Evolutionary conservation across 2,888 invertebrate genomes (phyloP).

Genomic region (Dynastes maya): DNA sequence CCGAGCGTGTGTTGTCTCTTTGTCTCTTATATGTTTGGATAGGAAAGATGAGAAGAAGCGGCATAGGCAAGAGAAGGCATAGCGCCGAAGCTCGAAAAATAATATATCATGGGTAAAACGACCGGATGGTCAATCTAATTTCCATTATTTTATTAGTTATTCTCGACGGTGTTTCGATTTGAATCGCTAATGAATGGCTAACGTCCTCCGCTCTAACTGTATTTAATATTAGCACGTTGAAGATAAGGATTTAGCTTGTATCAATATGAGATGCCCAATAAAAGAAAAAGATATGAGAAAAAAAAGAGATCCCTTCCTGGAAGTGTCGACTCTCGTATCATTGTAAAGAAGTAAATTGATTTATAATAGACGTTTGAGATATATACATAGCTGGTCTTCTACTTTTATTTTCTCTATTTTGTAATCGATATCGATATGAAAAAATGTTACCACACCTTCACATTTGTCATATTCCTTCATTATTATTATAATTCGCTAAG

Average conservation of each 20-base stretch:
- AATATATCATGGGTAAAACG: constrained; percentile 45
- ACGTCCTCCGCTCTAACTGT: constrained; percentile 33
- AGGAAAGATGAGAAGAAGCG: not conserved
- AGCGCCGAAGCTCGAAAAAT: constrained; percentile 17
- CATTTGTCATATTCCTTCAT: too few relatives aligned
- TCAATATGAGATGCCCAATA: not conserved
- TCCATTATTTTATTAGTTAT: constrained; percentile 47
- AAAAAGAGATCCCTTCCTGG: constrained; percentile 18
- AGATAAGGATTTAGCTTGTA: constrained; percentile 2
- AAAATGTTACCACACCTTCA: too few relatives aligned
- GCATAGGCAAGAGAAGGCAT: not conserved
- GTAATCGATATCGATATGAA: too few relatives aligned
- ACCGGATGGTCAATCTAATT: constrained; percentile 43
- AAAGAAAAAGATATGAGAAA: not conserved
- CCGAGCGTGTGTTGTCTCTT: not conserved
- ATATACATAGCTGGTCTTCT: not conserved
- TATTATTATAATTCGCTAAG: too few relatives aligned
- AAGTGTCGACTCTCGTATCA: constrained; percentile 14
- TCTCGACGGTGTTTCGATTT: constrained; percentile 26
- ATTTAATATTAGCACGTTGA: constrained; percentile 6
- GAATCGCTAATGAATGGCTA: constrained; percentile 43
- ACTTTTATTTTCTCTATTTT: not conserved
- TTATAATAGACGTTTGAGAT: constrained; percentile 19
- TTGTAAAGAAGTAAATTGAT: constrained; percentile 24
- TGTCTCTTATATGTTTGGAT: not conserved